These are phyloP conservation scores for Urocynchramus pylzowi DNA, from an alignment of 2,113 vertebrate genomes.

Conservation along the genomic window DNA sequence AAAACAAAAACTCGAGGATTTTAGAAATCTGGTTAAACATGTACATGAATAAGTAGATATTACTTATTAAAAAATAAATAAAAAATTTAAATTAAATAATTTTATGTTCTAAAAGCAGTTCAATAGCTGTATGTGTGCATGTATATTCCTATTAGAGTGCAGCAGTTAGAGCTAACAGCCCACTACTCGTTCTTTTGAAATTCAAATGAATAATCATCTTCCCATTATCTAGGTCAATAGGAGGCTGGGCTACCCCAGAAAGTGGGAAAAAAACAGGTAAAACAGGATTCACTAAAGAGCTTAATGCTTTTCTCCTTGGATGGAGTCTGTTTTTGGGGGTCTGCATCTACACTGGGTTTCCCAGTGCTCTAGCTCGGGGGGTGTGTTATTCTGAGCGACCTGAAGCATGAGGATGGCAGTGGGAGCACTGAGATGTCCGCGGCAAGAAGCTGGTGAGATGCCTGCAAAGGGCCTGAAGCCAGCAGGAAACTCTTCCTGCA, in stretches of 20 bases:
- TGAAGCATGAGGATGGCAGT: neutral
- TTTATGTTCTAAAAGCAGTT: neutral
- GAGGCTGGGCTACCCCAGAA: neutral
- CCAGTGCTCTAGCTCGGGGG: accelerated
- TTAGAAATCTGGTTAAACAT: neutral
- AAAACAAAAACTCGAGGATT: neutral
- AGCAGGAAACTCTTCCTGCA: accelerated
- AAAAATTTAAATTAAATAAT: neutral
- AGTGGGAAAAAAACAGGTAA: neutral
- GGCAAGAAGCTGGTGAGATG: neutral
- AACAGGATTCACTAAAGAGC: neutral
- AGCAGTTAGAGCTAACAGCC: neutral
- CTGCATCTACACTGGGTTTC: neutral
- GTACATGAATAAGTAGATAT: neutral
- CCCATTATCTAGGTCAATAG: constrained; percentile 33
- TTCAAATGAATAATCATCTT: constrained; percentile 48
- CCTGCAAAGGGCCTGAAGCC: neutral
- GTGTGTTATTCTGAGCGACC: neutral
- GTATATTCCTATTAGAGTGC: neutral
- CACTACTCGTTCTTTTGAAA: constrained; percentile 11
- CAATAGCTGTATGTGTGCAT: neutral
- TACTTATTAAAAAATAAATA: no score
- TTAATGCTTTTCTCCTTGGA: neutral
- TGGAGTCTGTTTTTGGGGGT: neutral
- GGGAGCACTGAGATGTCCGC: neutral